Conservation (phyloP, 2,888 invertebrate species). For the Hydriomena furcata region DNA sequence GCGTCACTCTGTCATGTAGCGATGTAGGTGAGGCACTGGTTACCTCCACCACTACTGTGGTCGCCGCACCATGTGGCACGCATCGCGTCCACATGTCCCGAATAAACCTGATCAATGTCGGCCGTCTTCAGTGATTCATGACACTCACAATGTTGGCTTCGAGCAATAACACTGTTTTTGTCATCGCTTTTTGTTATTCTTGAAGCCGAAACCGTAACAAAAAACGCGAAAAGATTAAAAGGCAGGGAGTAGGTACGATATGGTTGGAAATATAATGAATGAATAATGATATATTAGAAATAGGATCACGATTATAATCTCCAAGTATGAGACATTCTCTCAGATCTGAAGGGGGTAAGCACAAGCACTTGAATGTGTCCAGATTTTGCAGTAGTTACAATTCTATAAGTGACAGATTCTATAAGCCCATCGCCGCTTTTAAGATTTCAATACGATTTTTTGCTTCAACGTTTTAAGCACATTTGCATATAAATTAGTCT, state of each 20-base stretch:
- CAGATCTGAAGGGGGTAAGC: no score
- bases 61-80: conserved; percentile 38
- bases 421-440: no score
- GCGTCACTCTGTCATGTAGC: neutral
- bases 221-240: neutral
- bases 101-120: conserved; percentile 62
- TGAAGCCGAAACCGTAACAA: neutral
- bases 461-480: no score
- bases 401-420: no score
- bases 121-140: conserved; percentile 31
- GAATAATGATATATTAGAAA: no score
- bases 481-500: no score
- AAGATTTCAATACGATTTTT: no score
- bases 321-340: no score
- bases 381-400: no score
- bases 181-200: conserved; percentile 17
- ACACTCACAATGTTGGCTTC: conserved; percentile 15
- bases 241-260: conserved; percentile 4
- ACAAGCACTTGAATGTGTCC: no score
- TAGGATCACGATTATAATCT: no score
- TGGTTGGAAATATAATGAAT: conserved; percentile 3
- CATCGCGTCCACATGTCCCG: conserved; percentile 49
- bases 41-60: conserved; percentile 11
- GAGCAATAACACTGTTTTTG: conserved; percentile 14
- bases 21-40: conserved; percentile 13